Percentiles rank a stretch among this genome's conserved stretches.
Conservation (phyloP, 2,113 vertebrate species). For the Alouatta palliata region DNA sequence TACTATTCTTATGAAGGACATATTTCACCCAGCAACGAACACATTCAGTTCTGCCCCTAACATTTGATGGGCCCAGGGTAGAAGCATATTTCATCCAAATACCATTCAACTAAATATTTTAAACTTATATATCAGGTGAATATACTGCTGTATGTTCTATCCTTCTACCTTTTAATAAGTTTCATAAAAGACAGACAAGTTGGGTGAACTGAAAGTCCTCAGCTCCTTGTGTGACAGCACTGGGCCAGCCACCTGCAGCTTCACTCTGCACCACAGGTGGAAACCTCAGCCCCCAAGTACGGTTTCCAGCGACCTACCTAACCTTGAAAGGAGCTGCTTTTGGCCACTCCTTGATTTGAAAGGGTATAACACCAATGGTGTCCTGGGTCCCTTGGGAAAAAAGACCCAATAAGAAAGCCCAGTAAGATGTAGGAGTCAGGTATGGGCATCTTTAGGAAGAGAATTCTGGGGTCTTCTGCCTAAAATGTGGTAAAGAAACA, state of each 20-base stretch:
- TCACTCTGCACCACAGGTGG: neutral
- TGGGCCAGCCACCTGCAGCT: neutral
- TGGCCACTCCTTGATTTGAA: neutral
- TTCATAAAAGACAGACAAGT: neutral
- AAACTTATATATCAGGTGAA: neutral
- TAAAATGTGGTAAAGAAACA: neutral
- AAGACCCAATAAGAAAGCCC: neutral
- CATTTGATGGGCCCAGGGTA: neutral
- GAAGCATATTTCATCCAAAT: neutral
- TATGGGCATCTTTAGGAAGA: neutral
- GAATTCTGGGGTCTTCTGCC: neutral
- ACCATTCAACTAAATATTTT: slow-evolving; percentile 15
- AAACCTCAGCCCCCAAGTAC: no score
- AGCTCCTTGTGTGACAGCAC: neutral
- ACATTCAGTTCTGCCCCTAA: neutral
- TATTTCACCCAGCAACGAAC: neutral
- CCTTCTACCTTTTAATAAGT: neutral
- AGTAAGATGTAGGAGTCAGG: neutral
- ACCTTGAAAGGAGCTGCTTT: neutral
- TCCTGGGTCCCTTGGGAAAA: neutral
- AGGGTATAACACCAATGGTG: neutral
- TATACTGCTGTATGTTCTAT: neutral
- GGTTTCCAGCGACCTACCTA: neutral
- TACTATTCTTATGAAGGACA: neutral
- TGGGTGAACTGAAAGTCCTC: neutral